Evolutionary conservation across 2,113 vertebrate species (phyloP), one percentile per base, ranked within the genome.

Genomic region (Odobenus rosmarus): DNA sequence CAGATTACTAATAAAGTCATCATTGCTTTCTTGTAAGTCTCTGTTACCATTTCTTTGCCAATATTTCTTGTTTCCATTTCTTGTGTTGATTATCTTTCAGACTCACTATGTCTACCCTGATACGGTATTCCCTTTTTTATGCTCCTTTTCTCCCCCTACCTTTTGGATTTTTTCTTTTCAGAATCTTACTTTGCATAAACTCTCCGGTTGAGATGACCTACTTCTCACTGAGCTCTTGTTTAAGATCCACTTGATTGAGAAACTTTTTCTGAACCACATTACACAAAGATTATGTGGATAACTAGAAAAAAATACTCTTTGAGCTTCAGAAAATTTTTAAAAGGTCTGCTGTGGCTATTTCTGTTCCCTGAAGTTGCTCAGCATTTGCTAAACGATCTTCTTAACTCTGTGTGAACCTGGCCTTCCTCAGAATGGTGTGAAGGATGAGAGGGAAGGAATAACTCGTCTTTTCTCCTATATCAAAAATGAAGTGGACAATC

Each of bases 221-320:
- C 57, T 95, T 95, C 46, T 95, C 24, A 77, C 62, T 93, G 71
- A 93, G 33, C 8, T 67, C 23, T 71, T 90, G 10, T 87, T 95
- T 79, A 93, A 96, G 64, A 93, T 62, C 6, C 19, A 82, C 42
- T 86, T 89, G 53, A 93, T 92, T 86, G 69, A 88, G 33, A 87
- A 53, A 61, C 14, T 82, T 33, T 85, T 81, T 24, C 53, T 77
- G 7, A 46, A 76, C 26, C 12, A 64, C 36, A 61, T 77, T 91
- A 42, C 5, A 46, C 15, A 15, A 85, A 51, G 19, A 93, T 88
- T 93, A 90, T 72, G 14, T 77, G 28, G 80, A 36, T 77, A n/a
- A 91, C 39, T n/a, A 79, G 26, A 59, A 84, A 95, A 88, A 88
- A 92, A 23, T 9, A 53, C 88, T 72, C 94, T 19, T 19, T 42